Percentiles rank a stretch among this genome's conserved stretches.
Conservation (phyloP, 2,888 invertebrate species). For the Salticus scenicus region DNA sequence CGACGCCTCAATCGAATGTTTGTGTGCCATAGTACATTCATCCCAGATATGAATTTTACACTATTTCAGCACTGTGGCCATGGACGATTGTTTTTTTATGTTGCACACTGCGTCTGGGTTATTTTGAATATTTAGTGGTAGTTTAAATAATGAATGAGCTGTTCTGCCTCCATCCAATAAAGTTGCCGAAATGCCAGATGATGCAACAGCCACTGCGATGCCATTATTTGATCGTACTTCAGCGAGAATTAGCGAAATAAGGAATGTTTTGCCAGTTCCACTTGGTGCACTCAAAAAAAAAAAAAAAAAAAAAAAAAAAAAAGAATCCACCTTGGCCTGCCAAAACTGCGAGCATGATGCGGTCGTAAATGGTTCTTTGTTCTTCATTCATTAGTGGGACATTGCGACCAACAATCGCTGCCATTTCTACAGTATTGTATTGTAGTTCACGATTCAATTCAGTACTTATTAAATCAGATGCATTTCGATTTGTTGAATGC, state of each 20-base stretch:
- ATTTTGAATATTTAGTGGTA: background rate
- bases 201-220: background rate
- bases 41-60: background rate
- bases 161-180: background rate
- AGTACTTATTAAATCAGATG: too few species aligned
- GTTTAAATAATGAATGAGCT: background rate
- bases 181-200: background rate
- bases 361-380: too few species aligned
- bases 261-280: background rate
- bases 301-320: too few species aligned
- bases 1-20: background rate
- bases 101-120: background rate
- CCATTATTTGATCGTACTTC: background rate
- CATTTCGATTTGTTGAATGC: too few species aligned
- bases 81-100: background rate
- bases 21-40: slow-evolving; percentile 11
- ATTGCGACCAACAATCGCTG: too few species aligned
- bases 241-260: background rate
- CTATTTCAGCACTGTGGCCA: background rate
- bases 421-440: too few species aligned
- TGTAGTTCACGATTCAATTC: too few species aligned
- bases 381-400: too few species aligned
- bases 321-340: too few species aligned
- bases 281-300: background rate
- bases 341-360: too few species aligned